Evolutionary conservation across 2,113 vertebrate genomes (phyloP).

Genomic region (Chroicocephalus ridibundus): DNA sequence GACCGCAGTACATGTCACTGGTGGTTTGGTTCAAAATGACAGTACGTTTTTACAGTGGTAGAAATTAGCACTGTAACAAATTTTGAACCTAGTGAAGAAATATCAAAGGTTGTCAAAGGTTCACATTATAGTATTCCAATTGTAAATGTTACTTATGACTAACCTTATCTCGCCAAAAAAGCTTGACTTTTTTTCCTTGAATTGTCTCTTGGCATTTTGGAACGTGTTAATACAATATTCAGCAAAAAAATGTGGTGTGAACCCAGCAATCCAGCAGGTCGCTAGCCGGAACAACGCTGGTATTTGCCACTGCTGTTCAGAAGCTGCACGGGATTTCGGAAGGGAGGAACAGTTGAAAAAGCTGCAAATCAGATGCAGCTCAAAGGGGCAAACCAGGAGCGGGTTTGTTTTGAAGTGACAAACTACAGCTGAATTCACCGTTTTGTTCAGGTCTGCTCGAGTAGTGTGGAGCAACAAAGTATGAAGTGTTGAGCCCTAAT

Average conservation of each 20-base stretch:
- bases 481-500: accelerated
- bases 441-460: neutral
- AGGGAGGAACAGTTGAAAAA: neutral
- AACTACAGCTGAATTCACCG: accelerated
- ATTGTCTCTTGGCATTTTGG: neutral
- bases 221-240: neutral
- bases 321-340: neutral
- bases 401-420: neutral
- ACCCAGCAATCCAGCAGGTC: neutral
- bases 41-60: neutral
- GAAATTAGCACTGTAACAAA: neutral
- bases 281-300: neutral
- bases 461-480: accelerated
- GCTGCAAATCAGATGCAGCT: neutral
- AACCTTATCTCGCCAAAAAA: neutral
- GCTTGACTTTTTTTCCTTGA: neutral
- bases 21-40: neutral
- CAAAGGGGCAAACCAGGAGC: neutral
- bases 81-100: neutral
- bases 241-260: neutral
- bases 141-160: neutral
- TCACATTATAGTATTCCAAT: neutral
- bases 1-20: slow-evolving; percentile 15
- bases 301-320: neutral
- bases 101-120: slow-evolving; percentile 1